Base-by-base conservation (phyloP, 2,113 vertebrate genomes). In the Pedionomus torquatus region DNA sequence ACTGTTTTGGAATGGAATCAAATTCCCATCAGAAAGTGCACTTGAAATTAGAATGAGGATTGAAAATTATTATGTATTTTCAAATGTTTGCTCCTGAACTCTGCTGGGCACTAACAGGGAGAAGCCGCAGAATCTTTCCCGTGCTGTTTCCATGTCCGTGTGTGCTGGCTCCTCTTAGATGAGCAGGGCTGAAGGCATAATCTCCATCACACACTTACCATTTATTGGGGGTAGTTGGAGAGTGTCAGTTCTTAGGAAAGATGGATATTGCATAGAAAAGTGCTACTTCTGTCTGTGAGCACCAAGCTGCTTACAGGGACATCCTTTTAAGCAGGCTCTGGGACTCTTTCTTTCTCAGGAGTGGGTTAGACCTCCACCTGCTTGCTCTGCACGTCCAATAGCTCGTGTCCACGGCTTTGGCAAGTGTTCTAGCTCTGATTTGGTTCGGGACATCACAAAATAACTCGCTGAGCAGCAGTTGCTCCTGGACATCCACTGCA, bases 101-200 rank as follows among this genome's bases (percentile, higher is more conserved):
- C 49, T 16, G 3, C 18, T 43, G 54, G 30, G 18, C 52, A 41
- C 8, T 9, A 6, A n/a, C n/a, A 58, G 25, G 51, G 46, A 19
- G 68, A 57, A 86, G 30, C 33, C 1, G 1, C 16, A 14, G 61
- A 25, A 51, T 28, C 11, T 76, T 23, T 49, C 33, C 26, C 37
- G 58, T 8, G 1, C 17, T 8, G 2, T 28, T 64, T 61, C 51
- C 7, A 3, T 35, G 44, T 69, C 49, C 0, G 0, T 10, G 31
- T 43, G 44, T 4, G 2, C 33, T 69, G 71, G n/a, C 49, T 52
- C 28, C 63, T 30, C n/a, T 28, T 15, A 12, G n/a, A 24, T 0
- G 0, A 63, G 65, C 1, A 1, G 55, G 52, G 19, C 69, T 74
- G 77, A 81, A 61, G 41, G 39, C 41, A 41, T 11, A 33, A 44